A percentile compares a stretch with the other conserved stretches of the same genome.
phyloP scores from a whole-genome alignment of 2,797 vertebrate genomes.

The Malurus splendens region DNA sequence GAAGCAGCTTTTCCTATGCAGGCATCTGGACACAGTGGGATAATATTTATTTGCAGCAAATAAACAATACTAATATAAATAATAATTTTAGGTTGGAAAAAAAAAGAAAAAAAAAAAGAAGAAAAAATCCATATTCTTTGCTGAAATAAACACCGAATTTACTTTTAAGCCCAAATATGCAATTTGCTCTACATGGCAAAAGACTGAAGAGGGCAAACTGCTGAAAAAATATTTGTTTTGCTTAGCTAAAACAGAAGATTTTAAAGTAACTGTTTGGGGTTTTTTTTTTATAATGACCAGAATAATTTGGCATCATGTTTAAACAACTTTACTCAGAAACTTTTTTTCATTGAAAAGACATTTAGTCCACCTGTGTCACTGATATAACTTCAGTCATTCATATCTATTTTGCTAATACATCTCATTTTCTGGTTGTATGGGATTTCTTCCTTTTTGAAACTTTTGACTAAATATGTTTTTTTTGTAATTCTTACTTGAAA shows the following conservation, averaged over 20 bases:
- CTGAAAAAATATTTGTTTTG: background rate
- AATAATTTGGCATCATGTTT: background rate
- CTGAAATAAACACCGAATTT: background rate
- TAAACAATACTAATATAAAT: background rate
- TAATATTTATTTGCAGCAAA: background rate
- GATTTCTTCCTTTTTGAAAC: background rate
- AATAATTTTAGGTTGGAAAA: background rate
- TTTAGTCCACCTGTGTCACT: background rate
- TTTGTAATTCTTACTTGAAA: background rate
- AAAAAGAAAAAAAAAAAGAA: background rate
- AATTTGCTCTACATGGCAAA: background rate
- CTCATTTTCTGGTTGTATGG: background rate
- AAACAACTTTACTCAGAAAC: background rate
- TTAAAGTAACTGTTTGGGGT: background rate
- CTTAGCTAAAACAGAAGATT: background rate
- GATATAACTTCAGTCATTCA: background rate
- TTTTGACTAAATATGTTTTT: background rate
- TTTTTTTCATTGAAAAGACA: background rate
- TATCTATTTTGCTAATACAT: background rate
- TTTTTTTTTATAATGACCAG: background rate
- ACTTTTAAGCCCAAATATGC: background rate
- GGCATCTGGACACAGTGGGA: background rate
- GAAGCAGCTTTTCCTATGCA: background rate
- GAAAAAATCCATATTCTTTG: background rate
- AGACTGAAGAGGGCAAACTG: fast-evolving